Conservation (phyloP, 2,113 vertebrate genomes). For the Montifringilla adamsi region DNA sequence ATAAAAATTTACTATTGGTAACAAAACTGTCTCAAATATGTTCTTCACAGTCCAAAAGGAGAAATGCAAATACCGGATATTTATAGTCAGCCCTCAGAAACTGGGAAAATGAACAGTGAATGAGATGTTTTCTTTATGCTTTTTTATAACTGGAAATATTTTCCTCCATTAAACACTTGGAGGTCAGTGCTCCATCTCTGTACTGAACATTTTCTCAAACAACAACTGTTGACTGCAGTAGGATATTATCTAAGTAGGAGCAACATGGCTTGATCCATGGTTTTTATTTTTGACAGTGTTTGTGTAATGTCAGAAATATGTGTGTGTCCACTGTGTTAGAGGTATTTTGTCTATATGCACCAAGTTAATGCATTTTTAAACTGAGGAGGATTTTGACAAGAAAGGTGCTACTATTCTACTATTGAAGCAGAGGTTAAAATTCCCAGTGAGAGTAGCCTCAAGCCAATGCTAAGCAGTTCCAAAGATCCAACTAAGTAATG, state of each 20-base stretch:
- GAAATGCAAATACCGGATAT: slow-evolving; percentile 1
- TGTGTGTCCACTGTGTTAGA: neutral
- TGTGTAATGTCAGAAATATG: neutral
- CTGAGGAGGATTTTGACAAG: neutral
- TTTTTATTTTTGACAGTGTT: neutral
- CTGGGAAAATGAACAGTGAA: neutral
- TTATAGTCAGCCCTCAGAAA: slow-evolving; percentile 22
- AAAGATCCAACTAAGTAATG: neutral
- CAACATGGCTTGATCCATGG: neutral
- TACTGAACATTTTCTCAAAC: slow-evolving; percentile 1
- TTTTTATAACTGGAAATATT: slow-evolving; percentile 28
- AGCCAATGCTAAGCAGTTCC: neutral
- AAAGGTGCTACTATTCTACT: neutral
- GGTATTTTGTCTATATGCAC: neutral
- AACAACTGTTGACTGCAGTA: neutral
- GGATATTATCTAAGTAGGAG: neutral
- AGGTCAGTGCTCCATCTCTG: neutral
- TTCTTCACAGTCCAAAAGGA: slow-evolving; percentile 20
- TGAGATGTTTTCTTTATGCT: slow-evolving; percentile 6
- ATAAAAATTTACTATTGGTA: slow-evolving; percentile 53
- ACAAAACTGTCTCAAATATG: slow-evolving; percentile 3
- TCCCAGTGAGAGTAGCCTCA: neutral
- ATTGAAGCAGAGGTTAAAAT: neutral
- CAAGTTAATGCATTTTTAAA: neutral
- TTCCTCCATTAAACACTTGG: neutral